A percentile compares a stretch with the other conserved stretches of the same genome.
phyloP scores from a whole-genome alignment of 2,888 invertebrate species.

The Geophilus truncorum region DNA sequence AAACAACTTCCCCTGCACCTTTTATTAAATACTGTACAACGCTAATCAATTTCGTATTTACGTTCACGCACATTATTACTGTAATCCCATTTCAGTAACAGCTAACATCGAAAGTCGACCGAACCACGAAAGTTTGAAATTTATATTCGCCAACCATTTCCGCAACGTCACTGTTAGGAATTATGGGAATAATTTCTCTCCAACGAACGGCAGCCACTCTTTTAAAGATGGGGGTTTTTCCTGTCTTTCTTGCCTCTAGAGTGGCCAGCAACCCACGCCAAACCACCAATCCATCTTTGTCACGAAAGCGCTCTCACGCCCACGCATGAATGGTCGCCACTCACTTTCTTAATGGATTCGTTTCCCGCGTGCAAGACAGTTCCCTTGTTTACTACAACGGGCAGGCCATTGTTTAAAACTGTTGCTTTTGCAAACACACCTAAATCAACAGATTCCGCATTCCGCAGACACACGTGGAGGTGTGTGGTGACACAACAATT shows the following conservation, averaged over 20 bases:
- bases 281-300: constrained; percentile 11
- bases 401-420: not conserved
- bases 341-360: constrained; percentile 12
- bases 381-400: not conserved
- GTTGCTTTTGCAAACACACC: not conserved
- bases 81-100: no score
- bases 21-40: no score
- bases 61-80: no score
- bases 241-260: not conserved
- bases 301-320: constrained; percentile 3
- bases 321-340: constrained; percentile 3
- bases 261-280: constrained; percentile 1
- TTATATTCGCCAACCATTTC: not conserved
- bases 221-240: not conserved
- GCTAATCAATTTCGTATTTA: not conserved
- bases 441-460: not conserved
- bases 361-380: not conserved
- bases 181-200: constrained; percentile 2
- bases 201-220: not conserved
- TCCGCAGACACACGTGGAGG: not conserved
- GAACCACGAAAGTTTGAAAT: not conserved
- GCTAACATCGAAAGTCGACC: no score
- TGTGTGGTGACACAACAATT: no score
- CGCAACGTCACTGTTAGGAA: not conserved
- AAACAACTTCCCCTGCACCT: no score